Conservation (phyloP, 2,888 invertebrate genomes). For the Athrips mouffetella region DNA sequence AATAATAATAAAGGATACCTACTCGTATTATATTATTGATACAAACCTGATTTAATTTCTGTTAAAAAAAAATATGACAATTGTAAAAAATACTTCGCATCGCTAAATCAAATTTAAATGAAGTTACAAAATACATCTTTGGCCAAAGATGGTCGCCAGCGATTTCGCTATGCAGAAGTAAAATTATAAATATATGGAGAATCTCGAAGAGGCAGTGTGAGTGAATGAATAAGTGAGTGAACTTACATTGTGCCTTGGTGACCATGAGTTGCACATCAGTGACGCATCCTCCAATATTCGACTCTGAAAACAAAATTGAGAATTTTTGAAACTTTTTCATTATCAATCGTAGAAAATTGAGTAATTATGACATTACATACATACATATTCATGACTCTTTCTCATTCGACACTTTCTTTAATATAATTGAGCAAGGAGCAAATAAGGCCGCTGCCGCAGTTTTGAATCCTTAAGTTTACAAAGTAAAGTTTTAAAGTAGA, state of each 20-base stretch:
- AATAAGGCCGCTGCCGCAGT: too few species aligned
- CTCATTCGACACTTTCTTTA: too few species aligned
- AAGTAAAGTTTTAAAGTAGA: too few species aligned
- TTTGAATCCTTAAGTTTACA: too few species aligned
- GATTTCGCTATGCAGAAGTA: constrained; percentile 35
- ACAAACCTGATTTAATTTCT: too few species aligned
- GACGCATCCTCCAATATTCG: constrained; percentile 94
- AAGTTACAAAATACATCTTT: constrained; percentile 42
- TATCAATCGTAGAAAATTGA: too few species aligned
- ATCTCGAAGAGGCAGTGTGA: neutral
- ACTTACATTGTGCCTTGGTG: constrained; percentile 94
- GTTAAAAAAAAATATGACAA: neutral
- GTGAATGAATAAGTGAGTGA: constrained; percentile 3
- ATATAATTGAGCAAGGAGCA: too few species aligned
- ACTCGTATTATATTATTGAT: too few species aligned
- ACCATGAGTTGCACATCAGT: constrained; percentile 95
- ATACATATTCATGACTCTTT: too few species aligned
- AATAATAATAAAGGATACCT: too few species aligned
- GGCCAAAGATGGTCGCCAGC: constrained; percentile 64
- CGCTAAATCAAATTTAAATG: constrained; percentile 5
- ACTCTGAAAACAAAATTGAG: constrained; percentile 87
- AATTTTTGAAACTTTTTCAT: too few species aligned
- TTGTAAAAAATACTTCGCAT: neutral
- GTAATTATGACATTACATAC: too few species aligned
- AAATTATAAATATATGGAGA: neutral